Conservation (phyloP, 1,140 invertebrate species). For the Diuraphis noxia region DNA sequence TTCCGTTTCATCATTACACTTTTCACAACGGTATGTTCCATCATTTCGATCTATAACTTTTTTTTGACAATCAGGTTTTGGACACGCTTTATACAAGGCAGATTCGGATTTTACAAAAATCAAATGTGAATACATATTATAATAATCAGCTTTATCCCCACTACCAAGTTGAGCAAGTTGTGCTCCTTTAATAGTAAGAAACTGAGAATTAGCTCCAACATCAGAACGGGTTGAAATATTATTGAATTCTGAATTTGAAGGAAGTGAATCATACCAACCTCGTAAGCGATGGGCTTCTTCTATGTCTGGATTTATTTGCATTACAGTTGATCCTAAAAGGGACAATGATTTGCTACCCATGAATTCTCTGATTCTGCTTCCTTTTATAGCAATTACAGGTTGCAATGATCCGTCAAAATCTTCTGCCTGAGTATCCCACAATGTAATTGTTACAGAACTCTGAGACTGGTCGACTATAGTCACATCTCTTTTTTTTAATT, state of each 20-base stretch:
- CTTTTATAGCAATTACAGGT: conserved; percentile 84
- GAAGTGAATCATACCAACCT: conserved; percentile 80
- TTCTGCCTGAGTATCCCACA: conserved; percentile 83
- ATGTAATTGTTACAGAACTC: conserved; percentile 72
- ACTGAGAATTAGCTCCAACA: conserved; percentile 22
- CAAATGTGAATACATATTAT: conserved; percentile 71
- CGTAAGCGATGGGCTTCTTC: conserved; percentile 81
- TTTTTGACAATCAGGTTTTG: conserved; percentile 85
- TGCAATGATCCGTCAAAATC: conserved; percentile 76
- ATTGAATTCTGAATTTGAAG: conserved; percentile 67
- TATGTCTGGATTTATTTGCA: conserved; percentile 87
- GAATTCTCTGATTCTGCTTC: conserved; percentile 74
- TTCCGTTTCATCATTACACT: conserved; percentile 82
- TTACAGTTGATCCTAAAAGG: conserved; percentile 64
- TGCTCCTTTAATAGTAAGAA: conserved; percentile 73
- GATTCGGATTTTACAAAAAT: conserved; percentile 76
- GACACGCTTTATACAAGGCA: conserved; percentile 87
- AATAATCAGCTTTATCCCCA: conserved; percentile 79
- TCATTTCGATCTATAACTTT: conserved; percentile 85
- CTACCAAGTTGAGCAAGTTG: conserved; percentile 68
- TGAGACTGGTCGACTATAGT: conserved; percentile 83
- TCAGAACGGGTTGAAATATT: conserved; percentile 64
- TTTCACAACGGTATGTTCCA: conserved; percentile 90
- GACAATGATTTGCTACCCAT: conserved; percentile 64
- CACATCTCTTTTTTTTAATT: conserved; percentile 88